Evolutionary conservation across 2,888 invertebrate species (phyloP), one percentile per base, ranked within the genome.

Genomic region (Choreutis nemorana): DNA sequence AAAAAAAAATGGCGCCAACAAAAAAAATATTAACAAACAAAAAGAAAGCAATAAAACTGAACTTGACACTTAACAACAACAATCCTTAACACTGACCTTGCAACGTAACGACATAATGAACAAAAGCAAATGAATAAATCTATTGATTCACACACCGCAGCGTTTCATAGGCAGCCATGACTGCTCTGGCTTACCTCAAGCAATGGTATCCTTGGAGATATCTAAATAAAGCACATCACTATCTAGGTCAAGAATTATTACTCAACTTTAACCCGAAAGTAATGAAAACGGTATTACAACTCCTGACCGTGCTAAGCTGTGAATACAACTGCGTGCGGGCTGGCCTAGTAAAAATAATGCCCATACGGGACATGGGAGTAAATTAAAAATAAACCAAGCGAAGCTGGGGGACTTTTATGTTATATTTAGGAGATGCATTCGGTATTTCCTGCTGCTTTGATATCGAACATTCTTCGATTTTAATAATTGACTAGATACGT

Each of bases 371-470:
- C 42, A 50, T 50, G 47, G 42, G 54, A 49, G 47, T 37, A 39
- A 47, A 52, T 54, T 60, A 57, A 67, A 75, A 75, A 75, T 75
- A 77, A 62, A 64, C 62, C 67, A 55, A 54, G 70, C 65, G 71
- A 55, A 54, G 70, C 65, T 71, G 77, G 77, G 59, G 67, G 59
- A 57, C 61, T 59, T 44, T 44, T 49, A 55, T 59, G 55, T 52
- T 71, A 65, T 67, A 68, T 67, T 66, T 55, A 59, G 60, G 51
- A 41, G 48, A n/a, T n/a, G n/a, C n/a, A n/a, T n/a, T n/a, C n/a
- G n/a, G n/a, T 53, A 54, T 40, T 40, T 16, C 30, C 26, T 26
- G 27, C 6, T 24, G 15, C n/a, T n/a, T n/a, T n/a, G n/a, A n/a
- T n/a, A n/a, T n/a, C n/a, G n/a, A n/a, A n/a, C n/a, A n/a, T n/a